These are phyloP conservation scores for Chunga burmeisteri DNA, from an alignment of 2,113 vertebrate species.

Conservation along the genomic window DNA sequence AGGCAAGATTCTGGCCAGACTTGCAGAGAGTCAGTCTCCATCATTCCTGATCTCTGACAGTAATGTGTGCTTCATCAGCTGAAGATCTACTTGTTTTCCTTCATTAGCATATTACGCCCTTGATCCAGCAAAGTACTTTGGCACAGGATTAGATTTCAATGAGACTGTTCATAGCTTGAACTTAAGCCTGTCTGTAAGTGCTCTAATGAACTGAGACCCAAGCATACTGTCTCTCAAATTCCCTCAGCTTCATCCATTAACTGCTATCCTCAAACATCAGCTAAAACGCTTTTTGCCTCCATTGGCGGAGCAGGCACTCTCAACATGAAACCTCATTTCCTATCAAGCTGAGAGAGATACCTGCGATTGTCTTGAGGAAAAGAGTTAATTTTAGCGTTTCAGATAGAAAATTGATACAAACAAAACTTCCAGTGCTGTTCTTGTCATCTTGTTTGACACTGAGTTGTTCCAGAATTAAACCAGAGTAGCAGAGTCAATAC, in stretches of 20 bases:
- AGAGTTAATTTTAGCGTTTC: not conserved
- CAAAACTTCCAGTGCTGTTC: not conserved
- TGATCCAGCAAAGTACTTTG: constrained; percentile 31
- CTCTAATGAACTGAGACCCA: constrained; percentile 2
- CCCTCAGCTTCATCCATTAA: constrained; percentile 25
- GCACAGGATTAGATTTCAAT: constrained; percentile 42
- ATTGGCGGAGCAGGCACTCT: not conserved
- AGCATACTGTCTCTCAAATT: not conserved
- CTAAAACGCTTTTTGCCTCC: not conserved
- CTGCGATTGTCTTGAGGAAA: not conserved
- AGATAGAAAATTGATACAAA: not conserved
- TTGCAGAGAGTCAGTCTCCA: not conserved
- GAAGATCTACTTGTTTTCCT: not conserved
- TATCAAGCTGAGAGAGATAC: not conserved
- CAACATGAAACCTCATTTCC: not conserved
- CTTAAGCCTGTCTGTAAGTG: not conserved
- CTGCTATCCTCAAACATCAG: not conserved
- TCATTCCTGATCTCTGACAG: not conserved
- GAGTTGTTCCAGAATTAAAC: not conserved
- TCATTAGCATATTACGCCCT: constrained; percentile 41
- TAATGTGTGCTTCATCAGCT: not conserved
- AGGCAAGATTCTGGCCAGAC: not conserved
- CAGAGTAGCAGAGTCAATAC: accelerated
- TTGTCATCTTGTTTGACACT: not conserved
- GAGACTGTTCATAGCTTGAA: not conserved